Base-by-base conservation (phyloP, 2,797 vertebrate species). In the Thalassophryne amazonica region DNA sequence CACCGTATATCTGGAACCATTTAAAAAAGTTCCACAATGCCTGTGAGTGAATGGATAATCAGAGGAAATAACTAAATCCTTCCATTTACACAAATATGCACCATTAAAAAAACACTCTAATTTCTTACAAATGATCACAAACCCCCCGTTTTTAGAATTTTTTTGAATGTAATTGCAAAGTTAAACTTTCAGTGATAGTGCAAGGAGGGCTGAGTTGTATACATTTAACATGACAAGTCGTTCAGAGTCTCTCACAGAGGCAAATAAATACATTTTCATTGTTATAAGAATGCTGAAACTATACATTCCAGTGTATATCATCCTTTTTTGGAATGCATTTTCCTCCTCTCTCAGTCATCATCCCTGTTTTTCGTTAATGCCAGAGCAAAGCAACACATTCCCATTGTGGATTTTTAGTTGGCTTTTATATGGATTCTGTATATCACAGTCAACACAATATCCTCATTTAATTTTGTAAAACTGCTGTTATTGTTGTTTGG, bases 71-170 rank as follows among this genome's bases (percentile, higher is more conserved):
- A n/a, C n/a, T n/a, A n/a, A n/a, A n/a, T n/a, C 32, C 51, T 25
- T 56, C 60, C 35, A 69, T 64, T 62, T 66, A 64, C 61, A 64
- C 36, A 66, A 59, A 65, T 33, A 69, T 19, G 9, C 49, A 1
- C 23, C 21, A n/a, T n/a, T n/a, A n/a, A n/a, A n/a, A n/a, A n/a
- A n/a, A n/a, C n/a, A n/a, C n/a, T n/a, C n/a, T n/a, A n/a, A n/a
- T n/a, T n/a, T 55, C 22, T 40, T 28, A 41, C 41, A 32, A 51
- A 56, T 38, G 50, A 61, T 60, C 61, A 74, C 53, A 29, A 60
- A 54, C 34, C 7, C 15, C n/a, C n/a, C n/a, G n/a, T 40, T 43
- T 25, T 25, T 15, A 13, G 38, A n/a, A 28, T 37, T 18, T 52
- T 29, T 55, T 61, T 51, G 43, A 56, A 65, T 51, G 54, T 48